Percentiles rank a stretch among this genome's conserved stretches.
Evolutionary conservation across 2,797 vertebrate genomes (phyloP).

Genomic region (Sebastes hubbsi): DNA sequence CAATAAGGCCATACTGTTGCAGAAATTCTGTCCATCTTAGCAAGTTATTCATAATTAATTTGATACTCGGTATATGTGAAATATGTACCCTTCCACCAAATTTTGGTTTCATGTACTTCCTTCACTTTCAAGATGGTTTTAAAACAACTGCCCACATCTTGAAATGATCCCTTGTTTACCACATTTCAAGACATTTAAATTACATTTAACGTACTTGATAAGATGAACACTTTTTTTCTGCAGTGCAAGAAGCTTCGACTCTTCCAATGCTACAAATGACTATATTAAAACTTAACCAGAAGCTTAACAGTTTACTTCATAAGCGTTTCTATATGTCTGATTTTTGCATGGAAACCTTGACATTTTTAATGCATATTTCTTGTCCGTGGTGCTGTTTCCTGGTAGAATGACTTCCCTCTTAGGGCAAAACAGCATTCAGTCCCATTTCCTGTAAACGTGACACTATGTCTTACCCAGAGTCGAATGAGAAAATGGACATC

Average conservation of each 20-base stretch:
- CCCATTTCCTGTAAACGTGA: neutral
- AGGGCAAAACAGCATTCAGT: neutral
- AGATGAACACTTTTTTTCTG: slow-evolving; percentile 51
- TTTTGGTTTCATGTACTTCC: neutral
- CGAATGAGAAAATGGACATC: neutral
- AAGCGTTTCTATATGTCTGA: neutral
- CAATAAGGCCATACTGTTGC: slow-evolving; percentile 31
- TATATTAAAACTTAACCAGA: neutral
- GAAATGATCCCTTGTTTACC: neutral
- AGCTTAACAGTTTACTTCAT: neutral
- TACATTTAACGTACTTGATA: slow-evolving; percentile 17
- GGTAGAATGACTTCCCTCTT: neutral
- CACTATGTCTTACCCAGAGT: neutral
- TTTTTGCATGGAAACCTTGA: slow-evolving; percentile 21
- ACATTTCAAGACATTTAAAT: neutral
- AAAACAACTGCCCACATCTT: neutral
- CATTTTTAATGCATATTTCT: slow-evolving; percentile 20
- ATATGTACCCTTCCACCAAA: neutral
- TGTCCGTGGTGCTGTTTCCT: neutral
- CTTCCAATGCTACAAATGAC: neutral
- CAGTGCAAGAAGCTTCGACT: slow-evolving; percentile 34
- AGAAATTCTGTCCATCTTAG: slow-evolving; percentile 47
- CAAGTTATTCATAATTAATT: slow-evolving; percentile 22
- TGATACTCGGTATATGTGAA: neutral
- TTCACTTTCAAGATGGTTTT: neutral